These are phyloP conservation scores for Numenius arquata DNA, from an alignment of 2,113 vertebrate genomes.

Conservation along the genomic window DNA sequence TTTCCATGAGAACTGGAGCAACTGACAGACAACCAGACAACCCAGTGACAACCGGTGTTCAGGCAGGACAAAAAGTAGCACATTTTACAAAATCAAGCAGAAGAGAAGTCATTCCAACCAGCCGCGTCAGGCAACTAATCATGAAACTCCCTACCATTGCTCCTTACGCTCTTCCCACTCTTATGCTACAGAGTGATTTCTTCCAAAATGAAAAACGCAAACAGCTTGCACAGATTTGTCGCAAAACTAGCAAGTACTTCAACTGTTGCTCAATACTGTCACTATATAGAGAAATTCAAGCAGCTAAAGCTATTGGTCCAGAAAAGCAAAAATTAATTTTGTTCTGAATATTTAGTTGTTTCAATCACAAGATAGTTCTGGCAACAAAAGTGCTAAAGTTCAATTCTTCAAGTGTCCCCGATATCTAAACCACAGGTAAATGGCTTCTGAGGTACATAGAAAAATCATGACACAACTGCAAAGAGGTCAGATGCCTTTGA, in stretches of 20 bases:
- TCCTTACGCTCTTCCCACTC: neutral
- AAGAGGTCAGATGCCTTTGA: neutral
- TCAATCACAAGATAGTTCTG: neutral
- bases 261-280: neutral
- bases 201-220: neutral
- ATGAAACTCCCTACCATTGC: neutral
- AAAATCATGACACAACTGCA: neutral
- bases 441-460: neutral
- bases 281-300: neutral
- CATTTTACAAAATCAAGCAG: neutral
- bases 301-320: neutral
- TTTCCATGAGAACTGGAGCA: neutral
- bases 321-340: neutral
- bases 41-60: neutral
- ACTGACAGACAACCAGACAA: rapidly evolving
- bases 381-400: too few species aligned
- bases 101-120: neutral
- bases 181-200: neutral
- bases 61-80: neutral
- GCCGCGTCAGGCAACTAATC: neutral
- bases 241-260: neutral
- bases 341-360: neutral
- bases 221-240: neutral
- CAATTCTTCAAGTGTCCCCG: too few species aligned
- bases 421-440: neutral